Evolutionary conservation across 2,797 vertebrate species (phyloP).

Genomic region (Sphenodon punctatus): DNA sequence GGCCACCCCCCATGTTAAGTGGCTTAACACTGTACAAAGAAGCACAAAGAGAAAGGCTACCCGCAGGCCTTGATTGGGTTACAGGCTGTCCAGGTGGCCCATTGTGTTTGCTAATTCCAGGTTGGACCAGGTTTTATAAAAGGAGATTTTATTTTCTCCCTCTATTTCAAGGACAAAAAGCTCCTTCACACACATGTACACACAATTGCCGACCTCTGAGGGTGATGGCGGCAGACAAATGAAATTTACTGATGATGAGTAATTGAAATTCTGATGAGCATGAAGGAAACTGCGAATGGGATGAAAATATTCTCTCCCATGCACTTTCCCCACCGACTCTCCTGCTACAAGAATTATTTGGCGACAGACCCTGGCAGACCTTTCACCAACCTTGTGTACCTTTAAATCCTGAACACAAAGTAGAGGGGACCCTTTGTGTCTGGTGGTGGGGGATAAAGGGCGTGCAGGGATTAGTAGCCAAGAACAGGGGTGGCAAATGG

Average conservation of each 20-base stretch:
- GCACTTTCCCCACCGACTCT: background rate
- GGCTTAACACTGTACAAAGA: background rate
- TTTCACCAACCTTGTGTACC: no score
- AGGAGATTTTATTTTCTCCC: slow-evolving; percentile 37
- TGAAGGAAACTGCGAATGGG: background rate
- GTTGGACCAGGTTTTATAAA: slow-evolving; percentile 4
- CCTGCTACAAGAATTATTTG: background rate
- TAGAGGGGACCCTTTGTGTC: no score
- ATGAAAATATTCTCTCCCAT: background rate
- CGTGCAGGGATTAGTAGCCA: no score
- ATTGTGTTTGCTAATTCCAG: background rate
- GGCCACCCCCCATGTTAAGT: background rate
- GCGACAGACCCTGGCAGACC: background rate
- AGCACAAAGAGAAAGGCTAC: background rate
- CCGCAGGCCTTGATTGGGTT: background rate
- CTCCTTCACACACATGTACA: no score
- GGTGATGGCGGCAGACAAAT: background rate
- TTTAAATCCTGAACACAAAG: no score
- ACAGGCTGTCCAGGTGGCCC: background rate
- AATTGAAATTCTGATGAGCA: slow-evolving; percentile 28
- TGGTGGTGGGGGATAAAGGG: no score
- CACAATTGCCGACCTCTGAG: slow-evolving; percentile 33
- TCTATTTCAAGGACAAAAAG: slow-evolving; percentile 33
- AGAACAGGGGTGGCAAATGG: no score
- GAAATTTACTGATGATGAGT: slow-evolving; percentile 37